Evolutionary conservation across 2,888 invertebrate genomes (phyloP).

Genomic region (Tethea ocularis): DNA sequence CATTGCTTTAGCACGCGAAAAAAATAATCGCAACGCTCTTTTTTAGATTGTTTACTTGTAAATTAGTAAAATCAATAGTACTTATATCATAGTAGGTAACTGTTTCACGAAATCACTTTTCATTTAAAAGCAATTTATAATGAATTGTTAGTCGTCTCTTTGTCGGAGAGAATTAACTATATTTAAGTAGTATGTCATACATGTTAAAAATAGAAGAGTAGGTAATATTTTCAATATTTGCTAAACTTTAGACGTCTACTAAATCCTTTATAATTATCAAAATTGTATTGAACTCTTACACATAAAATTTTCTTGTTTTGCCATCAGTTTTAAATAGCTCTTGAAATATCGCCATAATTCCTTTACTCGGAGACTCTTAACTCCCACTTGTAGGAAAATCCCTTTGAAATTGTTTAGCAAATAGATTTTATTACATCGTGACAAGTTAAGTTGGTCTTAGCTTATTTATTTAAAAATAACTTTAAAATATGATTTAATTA

Average conservation of each 20-base stretch:
- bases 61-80: too few species aligned
- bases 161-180: too few species aligned
- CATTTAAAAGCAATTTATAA: too few species aligned
- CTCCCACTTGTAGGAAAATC: constrained; percentile 3
- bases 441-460: not conserved
- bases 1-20: too few species aligned
- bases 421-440: constrained; percentile 4
- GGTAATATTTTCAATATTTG: too few species aligned
- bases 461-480: not conserved
- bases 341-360: constrained; percentile 2
- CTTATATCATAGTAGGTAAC: too few species aligned
- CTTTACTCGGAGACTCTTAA: not conserved
- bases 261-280: not conserved
- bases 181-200: too few species aligned
- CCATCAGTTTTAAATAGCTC: not conserved
- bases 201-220: too few species aligned
- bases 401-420: not conserved
- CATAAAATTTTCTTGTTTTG: constrained; percentile 1
- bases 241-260: not conserved
- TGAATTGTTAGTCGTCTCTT: too few species aligned
- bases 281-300: not conserved
- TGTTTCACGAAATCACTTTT: too few species aligned
- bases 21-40: too few species aligned
- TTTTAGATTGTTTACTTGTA: too few species aligned
- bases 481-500: not conserved